phyloP scores from a whole-genome alignment of 2,797 vertebrate species.

The Pangasius krempfi region DNA sequence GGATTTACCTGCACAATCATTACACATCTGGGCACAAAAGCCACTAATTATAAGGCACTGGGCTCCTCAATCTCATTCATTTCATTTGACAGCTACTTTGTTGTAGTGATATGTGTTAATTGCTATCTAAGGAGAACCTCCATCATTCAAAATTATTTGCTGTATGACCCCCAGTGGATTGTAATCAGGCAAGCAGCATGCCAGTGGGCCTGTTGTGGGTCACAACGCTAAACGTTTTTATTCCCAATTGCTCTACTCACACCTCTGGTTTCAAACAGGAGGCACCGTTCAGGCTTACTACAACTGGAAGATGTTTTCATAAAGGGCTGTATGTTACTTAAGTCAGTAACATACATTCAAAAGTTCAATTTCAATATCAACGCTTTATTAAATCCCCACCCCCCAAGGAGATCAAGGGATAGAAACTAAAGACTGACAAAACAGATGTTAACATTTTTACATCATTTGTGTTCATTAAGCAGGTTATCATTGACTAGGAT shows the following conservation, averaged over 20 bases:
- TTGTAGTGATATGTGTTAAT: slow-evolving; percentile 12
- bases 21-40: too few relatives aligned
- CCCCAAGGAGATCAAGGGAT: neutral
- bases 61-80: neutral
- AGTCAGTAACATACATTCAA: neutral
- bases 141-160: slow-evolving; percentile 11
- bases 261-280: neutral
- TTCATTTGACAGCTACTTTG: neutral
- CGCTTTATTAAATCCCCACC: neutral
- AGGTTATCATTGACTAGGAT: neutral
- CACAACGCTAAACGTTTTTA: slow-evolving; percentile 43
- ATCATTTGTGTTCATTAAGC: neutral
- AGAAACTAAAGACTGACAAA: neutral
- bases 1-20: neutral
- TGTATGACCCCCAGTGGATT: neutral
- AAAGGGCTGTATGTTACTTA: neutral
- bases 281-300: neutral
- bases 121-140: slow-evolving; percentile 5
- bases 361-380: neutral
- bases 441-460: neutral
- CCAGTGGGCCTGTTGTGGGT: slow-evolving; percentile 18
- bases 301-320: neutral
- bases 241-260: neutral
- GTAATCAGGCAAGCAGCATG: slow-evolving; percentile 37
- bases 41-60: neutral